These are phyloP conservation scores for Bathynomus jamesi DNA, from an alignment of 1,140 invertebrate species.

Conservation along the genomic window DNA sequence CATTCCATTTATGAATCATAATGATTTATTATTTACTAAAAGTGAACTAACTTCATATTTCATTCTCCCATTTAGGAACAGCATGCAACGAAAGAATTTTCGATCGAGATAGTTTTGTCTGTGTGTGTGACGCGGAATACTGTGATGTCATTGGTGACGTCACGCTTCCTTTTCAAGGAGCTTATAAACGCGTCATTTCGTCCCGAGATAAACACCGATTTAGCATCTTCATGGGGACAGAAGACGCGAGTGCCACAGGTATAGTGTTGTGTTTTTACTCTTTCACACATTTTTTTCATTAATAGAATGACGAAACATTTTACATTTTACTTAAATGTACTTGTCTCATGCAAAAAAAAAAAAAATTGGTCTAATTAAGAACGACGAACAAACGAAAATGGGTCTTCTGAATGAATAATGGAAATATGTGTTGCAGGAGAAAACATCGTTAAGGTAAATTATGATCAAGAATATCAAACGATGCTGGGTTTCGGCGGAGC, in stretches of 20 bases:
- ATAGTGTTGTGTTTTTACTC: background rate
- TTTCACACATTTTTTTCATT: background rate
- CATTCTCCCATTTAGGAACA: background rate
- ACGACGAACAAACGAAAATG: too few relatives aligned
- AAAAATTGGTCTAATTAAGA: background rate
- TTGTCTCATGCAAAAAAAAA: background rate
- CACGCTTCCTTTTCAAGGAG: background rate
- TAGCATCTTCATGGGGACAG: background rate
- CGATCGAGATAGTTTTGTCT: slow-evolving; percentile 18
- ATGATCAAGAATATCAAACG: slow-evolving; percentile 38
- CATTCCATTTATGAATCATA: too few relatives aligned
- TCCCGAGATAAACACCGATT: background rate
- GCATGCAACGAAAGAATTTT: slow-evolving; percentile 1
- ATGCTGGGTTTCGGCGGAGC: slow-evolving; percentile 73
- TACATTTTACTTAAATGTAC: background rate
- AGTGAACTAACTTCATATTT: too few relatives aligned
- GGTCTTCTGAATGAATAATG: too few relatives aligned
- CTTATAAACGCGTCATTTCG: background rate
- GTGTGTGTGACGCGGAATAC: slow-evolving; percentile 18
- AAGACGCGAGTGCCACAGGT: background rate
- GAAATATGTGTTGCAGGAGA: background rate
- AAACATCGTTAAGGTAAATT: background rate
- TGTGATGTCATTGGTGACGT: slow-evolving; percentile 7
- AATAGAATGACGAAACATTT: background rate
- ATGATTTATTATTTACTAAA: too few relatives aligned